Conservation (phyloP, 1,140 invertebrate genomes). For the Drosophila pseudoobscura region DNA sequence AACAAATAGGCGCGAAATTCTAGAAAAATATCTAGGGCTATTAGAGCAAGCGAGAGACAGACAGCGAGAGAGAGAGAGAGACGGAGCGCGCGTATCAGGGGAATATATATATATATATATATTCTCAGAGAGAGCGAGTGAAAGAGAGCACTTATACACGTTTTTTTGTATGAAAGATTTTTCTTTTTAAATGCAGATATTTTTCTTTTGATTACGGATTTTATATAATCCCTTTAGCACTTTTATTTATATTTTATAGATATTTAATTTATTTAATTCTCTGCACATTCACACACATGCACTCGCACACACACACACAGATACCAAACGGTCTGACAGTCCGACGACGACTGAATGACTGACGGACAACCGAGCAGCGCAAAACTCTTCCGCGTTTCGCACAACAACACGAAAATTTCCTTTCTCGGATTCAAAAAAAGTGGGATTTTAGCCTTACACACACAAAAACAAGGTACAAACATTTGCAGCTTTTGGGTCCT, state of each 20-base stretch:
- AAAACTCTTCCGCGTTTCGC: slow-evolving; percentile 52
- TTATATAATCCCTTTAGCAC: slow-evolving; percentile 37
- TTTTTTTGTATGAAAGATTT: slow-evolving; percentile 51
- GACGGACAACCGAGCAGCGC: slow-evolving; percentile 30
- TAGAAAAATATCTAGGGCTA: slow-evolving; percentile 38
- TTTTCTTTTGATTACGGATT: slow-evolving; percentile 14
- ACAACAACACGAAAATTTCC: slow-evolving; percentile 15
- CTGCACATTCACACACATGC: slow-evolving; percentile 24
- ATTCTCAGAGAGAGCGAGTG: slow-evolving; percentile 14
- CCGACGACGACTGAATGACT: slow-evolving; percentile 46
- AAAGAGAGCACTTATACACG: slow-evolving; percentile 12
- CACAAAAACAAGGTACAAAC: too few species aligned
- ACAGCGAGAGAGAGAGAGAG: slow-evolving; percentile 16
- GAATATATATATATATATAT: background rate
- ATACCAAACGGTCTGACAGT: slow-evolving; percentile 41
- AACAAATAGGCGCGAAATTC: slow-evolving; percentile 55
- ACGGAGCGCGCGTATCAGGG: background rate
- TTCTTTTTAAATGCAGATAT: slow-evolving; percentile 32
- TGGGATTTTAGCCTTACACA: too few species aligned
- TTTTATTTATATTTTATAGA: slow-evolving; percentile 17
- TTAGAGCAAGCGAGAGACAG: slow-evolving; percentile 14
- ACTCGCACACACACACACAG: slow-evolving; percentile 18
- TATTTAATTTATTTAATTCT: slow-evolving; percentile 23
- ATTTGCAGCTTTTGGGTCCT: background rate
- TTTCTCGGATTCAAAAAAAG: too few species aligned